Base-by-base conservation (phyloP, 2,797 vertebrate genomes). In the Tolypeutes matacus region DNA sequence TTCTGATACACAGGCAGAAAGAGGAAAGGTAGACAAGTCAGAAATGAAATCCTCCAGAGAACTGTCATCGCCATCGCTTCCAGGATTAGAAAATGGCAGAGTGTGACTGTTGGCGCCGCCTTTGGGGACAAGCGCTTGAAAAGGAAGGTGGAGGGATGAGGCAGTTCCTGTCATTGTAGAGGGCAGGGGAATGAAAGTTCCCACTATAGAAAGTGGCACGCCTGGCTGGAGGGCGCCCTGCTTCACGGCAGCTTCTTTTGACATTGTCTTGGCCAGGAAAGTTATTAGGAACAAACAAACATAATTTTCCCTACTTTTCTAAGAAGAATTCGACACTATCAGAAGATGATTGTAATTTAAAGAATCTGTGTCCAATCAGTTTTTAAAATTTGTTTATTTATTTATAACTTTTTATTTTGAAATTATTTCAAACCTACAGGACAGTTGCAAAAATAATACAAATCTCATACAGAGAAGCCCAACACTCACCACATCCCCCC, bases 291-390 rank as follows among this genome's bases (percentile, higher is more conserved):
- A 95, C 78, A 89, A 72, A 31, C n/a, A 46, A 86, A 49, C 53
- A 62, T 34, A 27, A n/a, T 36, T 81, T 92, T 82, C 23, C 72
- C 53, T 70, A 60, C 14, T 95, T 81, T 95, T 83, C 70, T 72
- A 49, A 65, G 53, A 83, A 75, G 13, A 39, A 56, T n/a, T 34
- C 70, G 64, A 17, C 21, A 69, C 86, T 27, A 25, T 86, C 23
- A 58, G 62, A 89, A 90, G 36, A 69, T 67, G 75, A 36, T 36
- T 53, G 5, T 82, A 23, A 85, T 56, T 85, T 81, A 15, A 73
- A 76, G 53, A n/a, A 4, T 70, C 67, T 4, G 31, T 73, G 49
- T 10, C 39, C 65, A 51, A 89, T 65, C 62, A 39, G 39, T 85
- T 93, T 56, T 56, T 56, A 56, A 18, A 56, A 51, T 51, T 51